A percentile compares a stretch with the other conserved stretches of the same genome.
phyloP scores from a whole-genome alignment of 2,113 vertebrate genomes.

The Alethe diademata region DNA sequence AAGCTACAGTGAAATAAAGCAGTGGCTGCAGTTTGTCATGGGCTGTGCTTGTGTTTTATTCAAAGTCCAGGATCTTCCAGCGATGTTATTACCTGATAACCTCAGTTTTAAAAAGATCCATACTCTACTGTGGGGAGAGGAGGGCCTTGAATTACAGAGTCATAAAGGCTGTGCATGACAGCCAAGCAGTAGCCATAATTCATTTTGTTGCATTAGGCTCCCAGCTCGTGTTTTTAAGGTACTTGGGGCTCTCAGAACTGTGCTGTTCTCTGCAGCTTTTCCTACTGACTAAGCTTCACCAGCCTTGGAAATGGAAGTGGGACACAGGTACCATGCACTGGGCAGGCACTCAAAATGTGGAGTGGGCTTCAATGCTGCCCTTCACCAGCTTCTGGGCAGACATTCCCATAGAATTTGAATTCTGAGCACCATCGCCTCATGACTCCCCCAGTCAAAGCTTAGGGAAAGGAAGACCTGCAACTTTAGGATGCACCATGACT shows the following conservation, averaged over 20 bases:
- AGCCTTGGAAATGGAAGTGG: neutral
- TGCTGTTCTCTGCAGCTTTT: neutral
- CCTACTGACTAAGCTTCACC: neutral
- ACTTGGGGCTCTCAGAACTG: rapidly evolving
- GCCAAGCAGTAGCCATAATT: neutral
- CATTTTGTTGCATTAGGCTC: neutral
- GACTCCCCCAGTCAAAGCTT: neutral
- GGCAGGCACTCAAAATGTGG: rapidly evolving
- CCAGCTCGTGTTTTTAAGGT: neutral
- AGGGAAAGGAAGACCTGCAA: neutral
- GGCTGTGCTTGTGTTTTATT: neutral
- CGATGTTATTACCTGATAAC: neutral
- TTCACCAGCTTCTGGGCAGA: neutral
- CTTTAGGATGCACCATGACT: neutral
- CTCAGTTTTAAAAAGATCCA: neutral
- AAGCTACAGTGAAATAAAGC: neutral
- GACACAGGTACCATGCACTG: rapidly evolving
- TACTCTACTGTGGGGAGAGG: neutral
- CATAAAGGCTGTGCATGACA: rapidly evolving
- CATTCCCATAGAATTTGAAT: rapidly evolving
- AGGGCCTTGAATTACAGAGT: neutral
- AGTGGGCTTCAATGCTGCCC: neutral
- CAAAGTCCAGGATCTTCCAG: neutral
- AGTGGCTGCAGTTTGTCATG: neutral
- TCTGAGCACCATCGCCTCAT: neutral